phyloP scores from a whole-genome alignment of 1,140 invertebrate species.

The Trichonephila inaurata region DNA sequence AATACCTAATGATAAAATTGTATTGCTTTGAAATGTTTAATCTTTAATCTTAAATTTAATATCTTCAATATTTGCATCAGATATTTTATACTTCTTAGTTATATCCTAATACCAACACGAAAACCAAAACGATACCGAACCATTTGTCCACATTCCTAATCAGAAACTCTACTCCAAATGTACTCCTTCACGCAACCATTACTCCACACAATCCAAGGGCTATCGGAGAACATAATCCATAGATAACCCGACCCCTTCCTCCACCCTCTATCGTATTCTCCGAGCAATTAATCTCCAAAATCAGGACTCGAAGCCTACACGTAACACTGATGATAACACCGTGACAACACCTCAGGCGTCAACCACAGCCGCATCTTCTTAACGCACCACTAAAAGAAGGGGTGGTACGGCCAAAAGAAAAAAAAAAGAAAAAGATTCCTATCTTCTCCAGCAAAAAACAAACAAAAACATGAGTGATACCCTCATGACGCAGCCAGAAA shows the following conservation, averaged over 20 bases:
- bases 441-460: neutral
- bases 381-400: constrained; percentile 38
- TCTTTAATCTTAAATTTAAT: too few relatives aligned
- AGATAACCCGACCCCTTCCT: neutral
- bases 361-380: neutral
- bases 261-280: neutral
- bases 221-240: constrained; percentile 4
- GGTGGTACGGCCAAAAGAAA: neutral
- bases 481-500: neutral
- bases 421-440: neutral
- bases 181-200: too few relatives aligned
- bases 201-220: neutral
- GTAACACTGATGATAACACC: neutral
- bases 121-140: too few relatives aligned
- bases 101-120: too few relatives aligned
- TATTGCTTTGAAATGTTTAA: too few relatives aligned
- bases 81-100: too few relatives aligned
- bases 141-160: too few relatives aligned
- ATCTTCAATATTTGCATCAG: too few relatives aligned
- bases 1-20: too few relatives aligned
- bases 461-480: constrained; percentile 19
- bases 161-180: too few relatives aligned
- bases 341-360: constrained; percentile 43
- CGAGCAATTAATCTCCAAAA: constrained; percentile 12
- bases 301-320: neutral